Evolutionary conservation across 2,797 vertebrate genomes (phyloP).

Genomic region (Sebastes umbrosus): DNA sequence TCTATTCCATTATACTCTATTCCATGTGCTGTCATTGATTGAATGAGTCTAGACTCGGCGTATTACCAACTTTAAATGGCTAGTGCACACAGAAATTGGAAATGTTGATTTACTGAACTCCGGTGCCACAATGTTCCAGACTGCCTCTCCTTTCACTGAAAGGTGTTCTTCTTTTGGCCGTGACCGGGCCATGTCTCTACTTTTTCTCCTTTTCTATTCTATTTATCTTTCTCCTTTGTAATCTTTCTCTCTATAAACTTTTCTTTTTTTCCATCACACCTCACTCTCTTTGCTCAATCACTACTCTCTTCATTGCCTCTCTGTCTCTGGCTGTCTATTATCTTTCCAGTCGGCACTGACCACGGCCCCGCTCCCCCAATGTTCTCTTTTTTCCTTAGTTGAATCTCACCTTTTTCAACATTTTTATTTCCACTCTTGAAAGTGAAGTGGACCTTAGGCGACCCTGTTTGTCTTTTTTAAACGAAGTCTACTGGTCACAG

Average conservation of each 20-base stretch:
- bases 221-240: background rate
- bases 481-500: background rate
- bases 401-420: constrained; percentile 1
- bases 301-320: background rate
- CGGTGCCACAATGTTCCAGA: constrained; percentile 25
- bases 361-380: background rate
- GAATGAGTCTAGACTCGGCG: background rate
- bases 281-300: background rate
- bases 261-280: background rate
- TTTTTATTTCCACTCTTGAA: constrained; percentile 34
- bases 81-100: constrained; percentile 36
- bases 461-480: background rate
- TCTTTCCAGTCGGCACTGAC: background rate
- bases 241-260: background rate
- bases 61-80: constrained; percentile 21
- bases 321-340: background rate
- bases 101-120: constrained; percentile 49
- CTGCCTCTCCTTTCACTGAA: background rate
- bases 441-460: background rate
- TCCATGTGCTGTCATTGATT: constrained; percentile 3
- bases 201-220: background rate
- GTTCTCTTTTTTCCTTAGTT: constrained; percentile 1
- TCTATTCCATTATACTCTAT: background rate
- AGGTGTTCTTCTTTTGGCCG: background rate
- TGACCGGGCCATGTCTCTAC: background rate